These are phyloP conservation scores for Promerops cafer DNA, from an alignment of 2,113 vertebrate genomes.

Conservation along the genomic window DNA sequence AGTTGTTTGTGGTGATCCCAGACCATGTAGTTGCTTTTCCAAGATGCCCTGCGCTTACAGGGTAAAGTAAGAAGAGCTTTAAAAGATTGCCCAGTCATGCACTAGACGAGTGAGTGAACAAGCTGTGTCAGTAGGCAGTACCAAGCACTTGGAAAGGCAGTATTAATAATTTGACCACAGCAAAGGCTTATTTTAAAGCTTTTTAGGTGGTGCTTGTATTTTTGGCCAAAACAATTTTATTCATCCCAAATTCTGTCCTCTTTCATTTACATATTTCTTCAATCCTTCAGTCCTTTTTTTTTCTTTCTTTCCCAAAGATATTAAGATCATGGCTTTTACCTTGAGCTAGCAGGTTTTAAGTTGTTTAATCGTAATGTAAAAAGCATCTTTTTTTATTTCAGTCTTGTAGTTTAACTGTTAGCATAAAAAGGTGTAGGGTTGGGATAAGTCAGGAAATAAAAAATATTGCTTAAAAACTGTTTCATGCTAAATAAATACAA, in stretches of 20 bases:
- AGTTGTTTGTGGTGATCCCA: not conserved
- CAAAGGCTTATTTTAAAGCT: not conserved
- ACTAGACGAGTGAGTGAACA: not conserved
- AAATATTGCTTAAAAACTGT: not conserved
- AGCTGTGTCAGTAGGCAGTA: not conserved
- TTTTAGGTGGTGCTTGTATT: not conserved
- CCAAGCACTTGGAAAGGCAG: not conserved
- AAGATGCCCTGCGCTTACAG: not conserved
- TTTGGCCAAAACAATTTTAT: not conserved
- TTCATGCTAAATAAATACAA: not conserved
- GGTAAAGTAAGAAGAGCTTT: not conserved
- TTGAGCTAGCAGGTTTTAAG: not conserved
- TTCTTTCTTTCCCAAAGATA: not conserved
- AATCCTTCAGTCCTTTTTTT: not conserved
- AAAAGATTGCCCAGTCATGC: not conserved
- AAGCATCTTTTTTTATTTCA: not conserved
- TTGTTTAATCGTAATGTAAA: not conserved
- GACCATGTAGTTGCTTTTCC: not conserved
- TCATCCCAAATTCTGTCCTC: not conserved
- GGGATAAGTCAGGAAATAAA: not conserved
- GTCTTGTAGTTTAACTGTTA: not conserved
- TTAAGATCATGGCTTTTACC: not conserved
- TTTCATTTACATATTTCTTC: not conserved
- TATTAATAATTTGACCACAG: not conserved
- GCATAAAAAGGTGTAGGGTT: not conserved